These are phyloP conservation scores for Oreochromis mossambicus DNA, from an alignment of 2,797 vertebrate species.

Conservation along the genomic window DNA sequence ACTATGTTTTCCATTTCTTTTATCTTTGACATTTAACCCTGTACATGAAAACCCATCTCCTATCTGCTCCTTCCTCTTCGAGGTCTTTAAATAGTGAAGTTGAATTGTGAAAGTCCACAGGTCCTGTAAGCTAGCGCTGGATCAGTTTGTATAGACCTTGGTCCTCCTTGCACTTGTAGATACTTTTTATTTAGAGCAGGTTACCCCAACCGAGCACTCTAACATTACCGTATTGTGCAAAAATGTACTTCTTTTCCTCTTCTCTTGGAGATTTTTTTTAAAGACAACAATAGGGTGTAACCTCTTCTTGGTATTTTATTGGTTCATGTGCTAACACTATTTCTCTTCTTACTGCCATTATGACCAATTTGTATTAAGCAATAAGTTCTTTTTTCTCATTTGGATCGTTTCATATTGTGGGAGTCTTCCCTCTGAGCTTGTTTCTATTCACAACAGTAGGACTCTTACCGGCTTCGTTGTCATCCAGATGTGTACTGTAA, in stretches of 20 bases:
- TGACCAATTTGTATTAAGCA: conserved; percentile 78
- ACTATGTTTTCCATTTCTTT: conserved; percentile 32
- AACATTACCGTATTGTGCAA: conserved; percentile 61
- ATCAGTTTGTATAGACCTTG: conserved; percentile 26
- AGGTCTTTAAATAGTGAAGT: conserved; percentile 22
- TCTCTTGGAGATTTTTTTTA: conserved; percentile 40
- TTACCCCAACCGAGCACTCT: conserved; percentile 40
- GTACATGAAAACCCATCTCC: conserved; percentile 3
- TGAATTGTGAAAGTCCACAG: conserved; percentile 8
- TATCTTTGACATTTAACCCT: conserved; percentile 1
- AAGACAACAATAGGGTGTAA: conserved; percentile 43
- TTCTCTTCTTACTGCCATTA: conserved; percentile 61
- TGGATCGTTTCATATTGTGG: conserved; percentile 63
- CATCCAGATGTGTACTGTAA: conserved; percentile 68
- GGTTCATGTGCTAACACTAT: conserved; percentile 52
- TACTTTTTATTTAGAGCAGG: conserved; percentile 66
- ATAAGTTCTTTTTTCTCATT: conserved; percentile 69
- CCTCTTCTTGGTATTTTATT: conserved; percentile 60
- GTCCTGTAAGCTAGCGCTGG: conserved; percentile 5
- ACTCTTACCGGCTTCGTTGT: conserved; percentile 73
- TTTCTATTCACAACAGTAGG: conserved; percentile 65
- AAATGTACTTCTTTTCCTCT: conserved; percentile 49
- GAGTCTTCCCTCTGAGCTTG: conserved; percentile 58
- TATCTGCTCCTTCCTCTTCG: conserved; percentile 1
- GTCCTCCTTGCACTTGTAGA: conserved; percentile 64